phyloP scores from a whole-genome alignment of 1,140 invertebrate genomes.

The Hesperophylax magnus region DNA sequence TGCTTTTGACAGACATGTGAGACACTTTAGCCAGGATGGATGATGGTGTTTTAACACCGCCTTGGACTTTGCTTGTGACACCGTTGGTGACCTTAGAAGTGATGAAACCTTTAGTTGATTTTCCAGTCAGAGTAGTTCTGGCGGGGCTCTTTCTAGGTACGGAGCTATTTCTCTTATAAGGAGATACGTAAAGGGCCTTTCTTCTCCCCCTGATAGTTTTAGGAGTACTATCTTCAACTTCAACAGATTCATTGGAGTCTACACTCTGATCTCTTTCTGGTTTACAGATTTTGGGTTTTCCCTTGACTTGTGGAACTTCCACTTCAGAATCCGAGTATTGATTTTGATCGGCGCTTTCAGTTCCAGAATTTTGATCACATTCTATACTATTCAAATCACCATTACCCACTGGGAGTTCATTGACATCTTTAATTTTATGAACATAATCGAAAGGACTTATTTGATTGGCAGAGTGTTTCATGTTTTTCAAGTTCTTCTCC shows the following conservation, averaged over 20 bases:
- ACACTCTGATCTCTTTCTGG: constrained; percentile 65
- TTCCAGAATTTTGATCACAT: constrained; percentile 72
- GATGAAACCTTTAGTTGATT: constrained; percentile 23
- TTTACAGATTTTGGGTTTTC: constrained; percentile 75
- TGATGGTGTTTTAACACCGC: constrained; percentile 4
- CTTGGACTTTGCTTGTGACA: constrained; percentile 14
- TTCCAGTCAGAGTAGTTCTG: constrained; percentile 41
- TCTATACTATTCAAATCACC: constrained; percentile 65
- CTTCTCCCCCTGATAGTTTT: constrained; percentile 84
- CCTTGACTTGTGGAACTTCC: constrained; percentile 61
- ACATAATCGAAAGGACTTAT: constrained; percentile 50
- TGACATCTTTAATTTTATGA: constrained; percentile 56
- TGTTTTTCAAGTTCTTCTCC: constrained; percentile 68
- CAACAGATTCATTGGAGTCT: constrained; percentile 65
- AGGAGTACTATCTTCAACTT: constrained; percentile 62
- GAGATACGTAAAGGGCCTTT: constrained; percentile 79
- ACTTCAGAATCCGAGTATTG: constrained; percentile 64
- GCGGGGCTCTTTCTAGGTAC: constrained; percentile 59
- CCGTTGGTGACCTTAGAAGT: constrained; percentile 32
- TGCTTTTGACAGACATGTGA: constrained; percentile 51
- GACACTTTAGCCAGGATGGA: constrained; percentile 48
- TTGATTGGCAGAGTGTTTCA: constrained; percentile 45
- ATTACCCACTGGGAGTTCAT: constrained; percentile 62
- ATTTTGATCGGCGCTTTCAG: constrained; percentile 58
- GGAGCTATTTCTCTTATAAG: constrained; percentile 67